Base-by-base conservation (phyloP, 2,888 invertebrate genomes). In the Frankliniella intonsa region DNA sequence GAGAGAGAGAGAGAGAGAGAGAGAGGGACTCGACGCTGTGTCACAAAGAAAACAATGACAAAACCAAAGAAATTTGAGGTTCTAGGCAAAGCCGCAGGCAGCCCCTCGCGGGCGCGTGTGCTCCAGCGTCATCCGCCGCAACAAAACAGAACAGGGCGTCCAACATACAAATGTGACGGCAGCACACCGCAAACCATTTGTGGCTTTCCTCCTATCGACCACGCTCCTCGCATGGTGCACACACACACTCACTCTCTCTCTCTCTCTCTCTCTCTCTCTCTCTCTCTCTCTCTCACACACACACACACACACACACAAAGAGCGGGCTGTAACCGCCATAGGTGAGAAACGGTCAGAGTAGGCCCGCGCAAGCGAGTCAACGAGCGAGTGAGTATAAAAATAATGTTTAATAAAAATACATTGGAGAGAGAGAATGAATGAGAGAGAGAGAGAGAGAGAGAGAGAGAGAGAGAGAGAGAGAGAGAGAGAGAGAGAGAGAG, bases 201-300 rank as follows among this genome's bases (percentile, higher is more conserved):
- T 0, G 22, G 22, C 22, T 69, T 22, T 69, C 69, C 8, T 22
- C 22, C 69, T 22, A 19, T 19, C n/a, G 19, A 19, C n/a, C 65
- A n/a, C 65, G 3, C 65, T n/a, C n/a, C n/a, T n/a, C n/a, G n/a
- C n/a, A n/a, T n/a, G n/a, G n/a, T n/a, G n/a, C n/a, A n/a, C n/a
- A n/a, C n/a, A 11, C 79, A 11, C 25, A 11, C 79, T 19, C 14
- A 9, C 50, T 80, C 80, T 80, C 80, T 50, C 80, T 38, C 80
- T 50, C 49, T n/a, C 80, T 80, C 80, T n/a, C 80, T 80, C 27
- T 25, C 80, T 80, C 5, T 22, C 80, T 80, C 3, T 25, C 81
- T 55, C 62, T 50, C 51, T 51, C 81, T 50, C 81, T n/a, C 62
- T 27, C 81, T 27, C 62, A 8, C 62, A 51, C 50, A 9, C 22